Evolutionary conservation across 2,888 invertebrate genomes (phyloP), one percentile per base, ranked within the genome.

Genomic region (Netelia fuscicornis): DNA sequence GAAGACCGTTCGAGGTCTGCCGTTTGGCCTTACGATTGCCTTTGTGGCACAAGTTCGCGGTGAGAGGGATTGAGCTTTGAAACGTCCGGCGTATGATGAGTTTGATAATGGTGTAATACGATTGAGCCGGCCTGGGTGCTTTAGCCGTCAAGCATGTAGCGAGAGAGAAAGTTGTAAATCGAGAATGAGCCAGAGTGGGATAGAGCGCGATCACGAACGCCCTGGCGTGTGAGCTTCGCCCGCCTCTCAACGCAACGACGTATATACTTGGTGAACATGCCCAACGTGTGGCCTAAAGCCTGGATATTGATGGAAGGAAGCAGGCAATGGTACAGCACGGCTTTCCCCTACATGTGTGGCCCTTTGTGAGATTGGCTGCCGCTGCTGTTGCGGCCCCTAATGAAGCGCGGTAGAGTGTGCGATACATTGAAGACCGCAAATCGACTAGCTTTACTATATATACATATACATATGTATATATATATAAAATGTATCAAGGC

Each of bases 51-150:
- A 37, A 37, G 13, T 23, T 58, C 67, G 74, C 54, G 76, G 25
- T 17, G 23, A 17, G 25, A 17, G 67, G 72, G 52, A 67, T 78
- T 86, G 83, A 74, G 89, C 90, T 92, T 90, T 90, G 89, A 90
- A 91, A 87, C 88, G 86, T 86, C 86, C 84, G 84, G 70, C 89
- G 90, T 90, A 90, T 90, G 92, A 92, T 91, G 90, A 90, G 88
- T 90, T 91, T 88, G 87, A 83, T 89, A 83, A 91, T 89, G 90
- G 89, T 88, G 87, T 89, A 91, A 91, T 89, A 89, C 86, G 85
- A 84, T 86, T 86, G 87, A 81, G 67, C 25, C 62, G 60, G 67
- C 52, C 42, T 30, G 25, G 37, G 54, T 64, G 76, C 84, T 75
- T 80, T 82, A 72, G 42, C 72, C 72, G 70, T 83, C 67, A 77